Percentiles rank a stretch among this genome's conserved stretches.
These are phyloP conservation scores for Napeogenes sylphis DNA, from an alignment of 2,888 invertebrate species.

Conservation along the genomic window DNA sequence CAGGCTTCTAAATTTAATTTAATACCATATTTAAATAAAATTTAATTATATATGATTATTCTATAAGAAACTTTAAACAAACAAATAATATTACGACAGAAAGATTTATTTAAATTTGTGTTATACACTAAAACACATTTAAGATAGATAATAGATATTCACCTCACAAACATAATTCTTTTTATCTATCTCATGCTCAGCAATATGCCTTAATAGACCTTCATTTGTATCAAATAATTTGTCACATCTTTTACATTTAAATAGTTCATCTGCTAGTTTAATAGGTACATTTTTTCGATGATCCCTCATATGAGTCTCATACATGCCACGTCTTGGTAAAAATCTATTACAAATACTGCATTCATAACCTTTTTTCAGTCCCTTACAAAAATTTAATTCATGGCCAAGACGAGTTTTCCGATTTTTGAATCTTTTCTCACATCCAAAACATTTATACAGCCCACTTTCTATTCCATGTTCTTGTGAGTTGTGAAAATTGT, in stretches of 20 bases:
- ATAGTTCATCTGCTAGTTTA: constrained; percentile 50
- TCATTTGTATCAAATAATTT: constrained; percentile 50
- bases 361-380: constrained; percentile 58
- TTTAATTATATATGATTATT: too few species aligned
- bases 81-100: background rate
- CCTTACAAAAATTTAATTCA: constrained; percentile 58
- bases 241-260: constrained; percentile 56
- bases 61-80: too few species aligned
- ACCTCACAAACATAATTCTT: constrained; percentile 68
- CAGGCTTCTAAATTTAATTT: background rate
- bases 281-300: constrained; percentile 48
- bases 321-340: constrained; percentile 50
- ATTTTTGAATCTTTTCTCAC: constrained; percentile 55
- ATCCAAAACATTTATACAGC: constrained; percentile 61
- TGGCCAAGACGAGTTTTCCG: constrained; percentile 51
- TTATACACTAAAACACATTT: background rate
- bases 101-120: background rate
- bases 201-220: constrained; percentile 45
- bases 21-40: too few species aligned
- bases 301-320: constrained; percentile 54
- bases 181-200: constrained; percentile 42
- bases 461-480: constrained; percentile 54
- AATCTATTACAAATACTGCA: constrained; percentile 53
- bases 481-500: constrained; percentile 48
- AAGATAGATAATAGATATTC: constrained; percentile 29